Percentiles rank a stretch among this genome's conserved stretches.
These are phyloP conservation scores for Nomada ruficornis DNA, from an alignment of 2,888 invertebrate genomes.

Conservation along the genomic window DNA sequence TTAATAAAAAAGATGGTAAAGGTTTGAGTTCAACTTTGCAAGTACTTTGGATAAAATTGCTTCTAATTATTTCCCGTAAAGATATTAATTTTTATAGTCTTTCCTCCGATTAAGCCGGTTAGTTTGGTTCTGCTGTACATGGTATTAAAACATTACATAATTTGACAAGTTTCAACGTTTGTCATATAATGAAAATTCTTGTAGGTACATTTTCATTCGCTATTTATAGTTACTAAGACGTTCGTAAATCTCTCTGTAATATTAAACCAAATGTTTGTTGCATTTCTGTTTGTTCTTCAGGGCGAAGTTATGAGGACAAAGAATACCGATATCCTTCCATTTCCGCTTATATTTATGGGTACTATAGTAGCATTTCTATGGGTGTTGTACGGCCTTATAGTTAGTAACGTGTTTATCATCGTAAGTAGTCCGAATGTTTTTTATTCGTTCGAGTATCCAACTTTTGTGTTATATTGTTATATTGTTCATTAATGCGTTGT, in stretches of 20 bases:
- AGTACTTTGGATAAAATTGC: too few species aligned
- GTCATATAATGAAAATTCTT: too few species aligned
- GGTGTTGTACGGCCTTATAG: constrained; percentile 92
- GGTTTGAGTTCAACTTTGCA: too few species aligned
- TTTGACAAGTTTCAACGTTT: too few species aligned
- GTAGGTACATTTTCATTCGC: too few species aligned
- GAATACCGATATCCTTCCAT: constrained; percentile 94
- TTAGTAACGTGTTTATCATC: constrained; percentile 91
- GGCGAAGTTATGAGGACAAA: constrained; percentile 91
- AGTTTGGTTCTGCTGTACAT: too few species aligned
- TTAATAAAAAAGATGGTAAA: too few species aligned
- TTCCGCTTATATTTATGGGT: constrained; percentile 94
- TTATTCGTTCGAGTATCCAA: not conserved
- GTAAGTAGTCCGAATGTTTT: constrained; percentile 85
- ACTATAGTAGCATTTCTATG: constrained; percentile 91
- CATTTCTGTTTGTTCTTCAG: constrained; percentile 83
- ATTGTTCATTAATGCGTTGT: constrained; percentile 1
- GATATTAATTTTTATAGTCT: too few species aligned
- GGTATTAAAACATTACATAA: too few species aligned
- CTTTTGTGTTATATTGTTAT: not conserved
- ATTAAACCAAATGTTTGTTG: not conserved
- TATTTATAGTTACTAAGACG: too few species aligned
- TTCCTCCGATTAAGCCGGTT: too few species aligned
- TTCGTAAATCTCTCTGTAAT: not conserved
- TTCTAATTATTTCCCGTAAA: too few species aligned